A percentile compares a stretch with the other conserved stretches of the same genome.
Evolutionary conservation across 2,888 invertebrate genomes (phyloP).

Genomic region (Tetranychus piercei): DNA sequence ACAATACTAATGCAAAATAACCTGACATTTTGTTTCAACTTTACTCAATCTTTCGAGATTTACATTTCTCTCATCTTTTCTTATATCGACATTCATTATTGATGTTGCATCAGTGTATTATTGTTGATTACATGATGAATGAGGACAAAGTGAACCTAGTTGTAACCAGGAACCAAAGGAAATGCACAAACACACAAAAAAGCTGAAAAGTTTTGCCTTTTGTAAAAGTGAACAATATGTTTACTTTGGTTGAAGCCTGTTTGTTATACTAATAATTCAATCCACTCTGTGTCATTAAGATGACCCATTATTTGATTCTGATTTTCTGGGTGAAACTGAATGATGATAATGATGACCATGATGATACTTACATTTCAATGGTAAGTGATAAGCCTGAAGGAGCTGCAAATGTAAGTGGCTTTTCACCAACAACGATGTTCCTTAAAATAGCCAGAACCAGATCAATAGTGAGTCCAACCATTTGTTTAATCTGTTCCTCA

Average conservation of each 20-base stretch:
- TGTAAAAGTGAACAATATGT: background rate
- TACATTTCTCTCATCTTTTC: no score
- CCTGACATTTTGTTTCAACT: no score
- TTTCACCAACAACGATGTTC: conserved; percentile 28
- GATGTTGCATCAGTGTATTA: no score
- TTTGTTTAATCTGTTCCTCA: conserved; percentile 26
- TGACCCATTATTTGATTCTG: conserved; percentile 2
- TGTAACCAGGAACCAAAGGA: no score
- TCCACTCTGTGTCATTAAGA: background rate
- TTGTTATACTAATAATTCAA: no score
- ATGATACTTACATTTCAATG: conserved; percentile 26
- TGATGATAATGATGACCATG: background rate
- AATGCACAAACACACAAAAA: background rate
- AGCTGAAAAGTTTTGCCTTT: background rate
- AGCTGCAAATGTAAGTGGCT: conserved; percentile 27
- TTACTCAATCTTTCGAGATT: no score
- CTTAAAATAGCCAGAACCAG: conserved; percentile 27
- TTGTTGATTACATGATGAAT: background rate
- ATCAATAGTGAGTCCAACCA: conserved; percentile 27
- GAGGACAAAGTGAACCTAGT: background rate
- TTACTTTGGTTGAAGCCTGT: no score
- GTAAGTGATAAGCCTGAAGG: conserved; percentile 28
- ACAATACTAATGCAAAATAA: no score
- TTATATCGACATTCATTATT: no score
- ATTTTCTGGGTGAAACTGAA: background rate